Evolutionary conservation across 35 echinoderm and acorn worm genomes (phyloP), one percentile per base, ranked within the genome.

Genomic region (Diadema setosum): DNA sequence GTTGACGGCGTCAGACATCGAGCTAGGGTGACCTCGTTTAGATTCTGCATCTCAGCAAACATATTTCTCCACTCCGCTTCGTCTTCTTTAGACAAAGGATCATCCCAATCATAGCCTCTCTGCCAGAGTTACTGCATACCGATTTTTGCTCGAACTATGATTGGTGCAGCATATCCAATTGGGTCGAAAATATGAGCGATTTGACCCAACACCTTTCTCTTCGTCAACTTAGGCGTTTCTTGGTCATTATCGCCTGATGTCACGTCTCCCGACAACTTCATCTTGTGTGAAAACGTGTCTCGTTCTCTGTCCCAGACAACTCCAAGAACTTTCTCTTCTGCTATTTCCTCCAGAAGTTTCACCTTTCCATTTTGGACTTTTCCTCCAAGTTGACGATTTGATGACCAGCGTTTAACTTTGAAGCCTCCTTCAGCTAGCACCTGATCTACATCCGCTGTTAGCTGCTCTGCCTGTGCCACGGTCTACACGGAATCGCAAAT

Each of bases 141-240:
- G 5, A 86, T 91, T 32, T 91, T 86, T 6, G 82, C 50, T 55
- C 90, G 64, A 58, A 87, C 48, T 4, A 91, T 0, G 2, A 86
- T 2, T 32, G 90, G 39, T 25, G 90, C 41, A 35, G 83, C 90
- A 59, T 86, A 91, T 49, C 90, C 90, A 24, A 91, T 86, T 1
- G 90, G 90, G 65, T 91, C 90, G 60, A 91, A 91, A 2, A 91
- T 91, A 8, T 45, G 63, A 17, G 90, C 90, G 12, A 86, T 82
- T 35, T 86, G 82, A 85, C 90, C 70, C n/a, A 90, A 59, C 17
- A 90, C 74, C 36, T 80, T 82, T 46, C 88, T 5, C 36, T 90
- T 90, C 14, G 88, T 84, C 41, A 83, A 49, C 59, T 84, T 90
- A 61, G 17, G 32, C 29, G 2, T 70, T 32, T 57, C 80, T 83